Conservation (phyloP, 2,888 invertebrate genomes). For the Caenorhabditis sp. region DNA sequence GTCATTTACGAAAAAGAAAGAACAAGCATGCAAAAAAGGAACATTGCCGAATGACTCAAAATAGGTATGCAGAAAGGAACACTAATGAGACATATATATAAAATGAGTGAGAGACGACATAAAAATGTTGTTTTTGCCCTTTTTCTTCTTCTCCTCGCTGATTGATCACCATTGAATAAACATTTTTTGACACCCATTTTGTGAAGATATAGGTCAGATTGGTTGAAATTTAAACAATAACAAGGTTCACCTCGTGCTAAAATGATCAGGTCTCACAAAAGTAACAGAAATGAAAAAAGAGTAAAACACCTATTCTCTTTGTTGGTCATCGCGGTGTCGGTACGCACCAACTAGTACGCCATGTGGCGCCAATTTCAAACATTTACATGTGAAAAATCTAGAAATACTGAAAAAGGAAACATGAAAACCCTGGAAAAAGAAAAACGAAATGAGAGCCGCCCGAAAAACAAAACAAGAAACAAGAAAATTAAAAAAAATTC, state of each 20-base stretch:
- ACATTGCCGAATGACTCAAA: not conserved
- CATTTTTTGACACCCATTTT: constrained; percentile 2
- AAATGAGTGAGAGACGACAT: not conserved
- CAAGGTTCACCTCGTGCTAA: not conserved
- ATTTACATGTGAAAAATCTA: not conserved
- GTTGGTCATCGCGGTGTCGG: not conserved
- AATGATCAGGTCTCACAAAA: not conserved
- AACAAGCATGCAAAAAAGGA: not conserved
- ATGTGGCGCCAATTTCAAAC: not conserved
- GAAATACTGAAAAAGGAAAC: too few relatives aligned
- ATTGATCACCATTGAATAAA: constrained; percentile 1
- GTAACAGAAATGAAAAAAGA: too few relatives aligned
- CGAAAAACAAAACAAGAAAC: too few relatives aligned
- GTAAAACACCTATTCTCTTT: not conserved
- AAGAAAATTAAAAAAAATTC: too few relatives aligned
- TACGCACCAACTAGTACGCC: not conserved
- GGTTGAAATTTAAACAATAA: too few relatives aligned
- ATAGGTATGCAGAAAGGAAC: not conserved
- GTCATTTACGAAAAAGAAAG: too few relatives aligned
- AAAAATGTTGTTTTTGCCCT: not conserved
- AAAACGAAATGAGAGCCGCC: too few relatives aligned
- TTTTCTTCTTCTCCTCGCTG: constrained; percentile 1
- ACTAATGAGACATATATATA: not conserved
- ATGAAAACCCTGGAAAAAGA: too few relatives aligned
- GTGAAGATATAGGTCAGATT: not conserved